Evolutionary conservation across 2,797 vertebrate genomes (phyloP), one percentile per base, ranked within the genome.

Genomic region (Rachycentron canadum): DNA sequence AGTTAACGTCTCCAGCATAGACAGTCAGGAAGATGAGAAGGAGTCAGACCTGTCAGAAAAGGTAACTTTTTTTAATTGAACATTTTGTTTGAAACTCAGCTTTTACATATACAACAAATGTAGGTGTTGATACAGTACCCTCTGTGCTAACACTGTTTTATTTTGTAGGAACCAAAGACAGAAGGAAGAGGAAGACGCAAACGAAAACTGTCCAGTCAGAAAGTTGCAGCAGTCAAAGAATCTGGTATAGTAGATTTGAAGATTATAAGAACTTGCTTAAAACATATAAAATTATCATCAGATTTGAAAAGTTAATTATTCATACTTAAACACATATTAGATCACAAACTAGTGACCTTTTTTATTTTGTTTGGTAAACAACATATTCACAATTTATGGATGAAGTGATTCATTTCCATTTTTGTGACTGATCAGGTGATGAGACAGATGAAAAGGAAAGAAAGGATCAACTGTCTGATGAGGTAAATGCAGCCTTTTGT

Each of bases 1-100:
- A 95, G 95, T 91, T 74, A 79, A 79, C 2, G 76, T 86, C 6
- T 94, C 93, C 9, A 83, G 88, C 52, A 73, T 88, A 47, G 93
- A 94, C 21, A 85, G 88, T 56, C 92, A 88, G 73, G 93, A 92
- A 2, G 91, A 91, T 10, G 92, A 91, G 58, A 92, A 69, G 21
- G 83, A 58, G 49, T 86, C 90, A 2, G 91, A 90, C 58, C 8
- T 83, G 38, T 92, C 92, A 62, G 90, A 92, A 80, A 91, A 87
- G 89, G 95, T 95, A 74, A 69, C 4, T 2, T 9, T 1, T 28
- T 52, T 14, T 52, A n/a, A 32, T 52, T 1, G 3, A 9, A 14
- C 3, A 2, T 8, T 70, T 7, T n/a, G 28, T 67, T 9, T 62
- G 1, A 36, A 63, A 30, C 38, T 34, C 13, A 28, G 3, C 5